Conservation (phyloP, 2,797 vertebrate genomes). For the Notamacropus eugenii region DNA sequence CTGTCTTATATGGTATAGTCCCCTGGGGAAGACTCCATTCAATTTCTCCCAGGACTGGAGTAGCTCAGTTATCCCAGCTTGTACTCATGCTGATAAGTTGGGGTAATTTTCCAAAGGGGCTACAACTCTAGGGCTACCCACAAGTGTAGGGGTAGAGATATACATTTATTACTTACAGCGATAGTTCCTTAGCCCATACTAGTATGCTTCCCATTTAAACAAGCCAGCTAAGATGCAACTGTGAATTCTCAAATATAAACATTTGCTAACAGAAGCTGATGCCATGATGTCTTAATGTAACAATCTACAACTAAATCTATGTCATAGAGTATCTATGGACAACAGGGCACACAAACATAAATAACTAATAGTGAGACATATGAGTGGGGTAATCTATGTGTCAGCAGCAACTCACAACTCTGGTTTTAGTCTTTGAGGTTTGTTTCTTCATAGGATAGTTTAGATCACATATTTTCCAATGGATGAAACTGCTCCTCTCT, state of each 20-base stretch:
- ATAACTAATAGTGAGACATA: background rate
- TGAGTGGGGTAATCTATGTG: background rate
- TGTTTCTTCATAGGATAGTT: background rate
- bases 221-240: background rate
- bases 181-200: background rate
- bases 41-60: background rate
- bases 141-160: background rate
- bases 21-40: background rate
- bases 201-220: background rate
- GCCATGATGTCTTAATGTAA: background rate
- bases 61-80: background rate
- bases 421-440: background rate
- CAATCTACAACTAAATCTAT: background rate
- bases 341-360: background rate
- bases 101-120: background rate
- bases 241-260: background rate
- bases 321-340: background rate
- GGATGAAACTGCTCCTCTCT: background rate
- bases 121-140: background rate
- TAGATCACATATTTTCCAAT: background rate
- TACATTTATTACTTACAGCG: background rate
- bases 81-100: background rate
- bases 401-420: background rate
- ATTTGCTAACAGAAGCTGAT: background rate
- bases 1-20: background rate